Percentiles rank a stretch among this genome's conserved stretches.
These are phyloP conservation scores for Harpagifer antarcticus DNA, from an alignment of 2,797 vertebrate species.

Conservation along the genomic window DNA sequence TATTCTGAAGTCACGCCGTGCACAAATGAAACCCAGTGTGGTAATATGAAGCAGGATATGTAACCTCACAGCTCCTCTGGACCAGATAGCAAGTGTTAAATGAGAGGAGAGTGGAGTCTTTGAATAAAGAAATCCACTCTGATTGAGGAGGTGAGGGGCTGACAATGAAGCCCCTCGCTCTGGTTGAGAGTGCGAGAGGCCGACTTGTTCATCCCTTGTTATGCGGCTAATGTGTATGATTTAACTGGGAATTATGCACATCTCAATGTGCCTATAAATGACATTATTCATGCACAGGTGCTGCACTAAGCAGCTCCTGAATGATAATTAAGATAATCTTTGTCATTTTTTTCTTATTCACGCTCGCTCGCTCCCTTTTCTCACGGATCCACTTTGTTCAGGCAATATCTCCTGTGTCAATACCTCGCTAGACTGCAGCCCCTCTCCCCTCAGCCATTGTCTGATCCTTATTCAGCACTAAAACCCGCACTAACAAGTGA, in stretches of 20 bases:
- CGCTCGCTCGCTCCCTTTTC: conserved; percentile 79
- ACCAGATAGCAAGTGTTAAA: conserved; percentile 72
- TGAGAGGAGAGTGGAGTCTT: conserved; percentile 71
- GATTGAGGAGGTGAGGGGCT: conserved; percentile 72
- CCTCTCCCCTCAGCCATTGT: conserved; percentile 84
- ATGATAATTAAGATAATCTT: conserved; percentile 91
- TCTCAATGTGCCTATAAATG: conserved; percentile 87
- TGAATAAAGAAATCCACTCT: conserved; percentile 77
- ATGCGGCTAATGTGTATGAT: conserved; percentile 86
- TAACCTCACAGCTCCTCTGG: conserved; percentile 71
- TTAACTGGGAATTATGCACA: conserved; percentile 87
- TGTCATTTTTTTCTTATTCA: conserved; percentile 72
- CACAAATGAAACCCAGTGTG: conserved; percentile 54
- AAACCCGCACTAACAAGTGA: conserved; percentile 86
- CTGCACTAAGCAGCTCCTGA: conserved; percentile 87
- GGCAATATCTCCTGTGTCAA: conserved; percentile 87
- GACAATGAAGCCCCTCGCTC: conserved; percentile 72
- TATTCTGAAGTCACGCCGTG: conserved; percentile 50
- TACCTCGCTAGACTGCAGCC: conserved; percentile 80
- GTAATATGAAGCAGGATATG: conserved; percentile 67
- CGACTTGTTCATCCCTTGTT: conserved; percentile 86
- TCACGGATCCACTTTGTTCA: conserved; percentile 88
- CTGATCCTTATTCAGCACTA: conserved; percentile 84
- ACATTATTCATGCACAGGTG: conserved; percentile 91
- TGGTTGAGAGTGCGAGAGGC: conserved; percentile 69